phyloP scores from a whole-genome alignment of 1,140 invertebrate species.

The Thaumetopoea pityocampa region DNA sequence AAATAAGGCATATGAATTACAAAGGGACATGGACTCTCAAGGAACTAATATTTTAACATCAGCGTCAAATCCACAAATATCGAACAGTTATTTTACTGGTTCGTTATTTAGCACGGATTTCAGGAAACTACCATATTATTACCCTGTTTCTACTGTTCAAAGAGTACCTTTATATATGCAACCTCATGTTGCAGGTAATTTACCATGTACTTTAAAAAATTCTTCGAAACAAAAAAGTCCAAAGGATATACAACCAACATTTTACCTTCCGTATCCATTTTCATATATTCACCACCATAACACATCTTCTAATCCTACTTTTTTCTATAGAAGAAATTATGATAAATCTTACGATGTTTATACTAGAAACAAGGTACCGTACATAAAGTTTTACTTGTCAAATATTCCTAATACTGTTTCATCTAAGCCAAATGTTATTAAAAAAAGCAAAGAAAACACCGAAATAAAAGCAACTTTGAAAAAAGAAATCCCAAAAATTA shows the following conservation, averaged over 20 bases:
- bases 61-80: conserved; percentile 1
- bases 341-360: no score
- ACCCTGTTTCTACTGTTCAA: conserved; percentile 45
- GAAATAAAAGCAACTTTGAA: neutral
- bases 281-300: conserved; percentile 39
- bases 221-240: conserved; percentile 13
- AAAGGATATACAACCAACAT: conserved; percentile 14
- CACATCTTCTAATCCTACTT: neutral
- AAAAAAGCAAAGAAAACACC: no score
- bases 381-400: no score
- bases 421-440: no score
- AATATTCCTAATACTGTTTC: no score
- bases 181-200: neutral
- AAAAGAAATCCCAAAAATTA: conserved; percentile 6
- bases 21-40: no score
- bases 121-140: conserved; percentile 46
- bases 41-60: conserved; percentile 18
- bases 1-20: no score
- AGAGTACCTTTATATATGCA: conserved; percentile 35
- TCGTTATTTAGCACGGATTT: conserved; percentile 27
- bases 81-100: conserved; percentile 25
- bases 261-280: conserved; percentile 45
- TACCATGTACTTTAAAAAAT: conserved; percentile 3
- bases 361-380: no score
- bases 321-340: no score